phyloP scores from a whole-genome alignment of 2,888 invertebrate species.

The Ectemnius lituratus region DNA sequence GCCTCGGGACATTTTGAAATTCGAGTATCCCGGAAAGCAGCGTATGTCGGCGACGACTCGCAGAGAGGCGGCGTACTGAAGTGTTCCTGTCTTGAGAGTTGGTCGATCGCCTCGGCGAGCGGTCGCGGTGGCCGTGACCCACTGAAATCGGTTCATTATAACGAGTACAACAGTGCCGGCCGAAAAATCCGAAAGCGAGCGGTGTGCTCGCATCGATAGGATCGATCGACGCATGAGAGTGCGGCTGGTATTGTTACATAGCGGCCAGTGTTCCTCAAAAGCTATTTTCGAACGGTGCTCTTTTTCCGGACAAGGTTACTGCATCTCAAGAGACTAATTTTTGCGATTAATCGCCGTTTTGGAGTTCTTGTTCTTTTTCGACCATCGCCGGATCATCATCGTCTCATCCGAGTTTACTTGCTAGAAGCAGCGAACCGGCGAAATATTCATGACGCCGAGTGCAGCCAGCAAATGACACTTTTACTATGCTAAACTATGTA shows the following conservation, averaged over 20 bases:
- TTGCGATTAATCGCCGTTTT: too few species aligned
- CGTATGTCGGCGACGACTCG: too few species aligned
- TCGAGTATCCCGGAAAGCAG: constrained; percentile 1
- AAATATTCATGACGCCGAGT: constrained; percentile 21
- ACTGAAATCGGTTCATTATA: constrained; percentile 40
- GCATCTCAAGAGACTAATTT: too few species aligned
- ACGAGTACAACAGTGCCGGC: constrained; percentile 19
- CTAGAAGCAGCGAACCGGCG: not conserved
- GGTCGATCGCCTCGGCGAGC: constrained; percentile 44
- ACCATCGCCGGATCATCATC: too few species aligned
- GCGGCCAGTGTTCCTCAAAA: not conserved
- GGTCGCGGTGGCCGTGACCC: constrained; percentile 46
- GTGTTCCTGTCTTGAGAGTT: constrained; percentile 9
- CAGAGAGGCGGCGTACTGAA: too few species aligned
- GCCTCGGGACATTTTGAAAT: constrained; percentile 39
- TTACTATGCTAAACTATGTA: constrained; percentile 62
- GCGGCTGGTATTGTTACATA: not conserved
- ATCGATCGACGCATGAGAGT: not conserved
- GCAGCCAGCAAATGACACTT: constrained; percentile 40
- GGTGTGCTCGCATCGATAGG: not conserved
- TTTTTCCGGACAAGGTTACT: too few species aligned
- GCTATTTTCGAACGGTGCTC: too few species aligned
- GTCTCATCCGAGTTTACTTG: not conserved
- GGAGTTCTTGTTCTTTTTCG: too few species aligned
- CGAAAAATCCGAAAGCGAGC: not conserved